Evolutionary conservation across 1,140 invertebrate species (phyloP).

Genomic region (Ladona fulva): DNA sequence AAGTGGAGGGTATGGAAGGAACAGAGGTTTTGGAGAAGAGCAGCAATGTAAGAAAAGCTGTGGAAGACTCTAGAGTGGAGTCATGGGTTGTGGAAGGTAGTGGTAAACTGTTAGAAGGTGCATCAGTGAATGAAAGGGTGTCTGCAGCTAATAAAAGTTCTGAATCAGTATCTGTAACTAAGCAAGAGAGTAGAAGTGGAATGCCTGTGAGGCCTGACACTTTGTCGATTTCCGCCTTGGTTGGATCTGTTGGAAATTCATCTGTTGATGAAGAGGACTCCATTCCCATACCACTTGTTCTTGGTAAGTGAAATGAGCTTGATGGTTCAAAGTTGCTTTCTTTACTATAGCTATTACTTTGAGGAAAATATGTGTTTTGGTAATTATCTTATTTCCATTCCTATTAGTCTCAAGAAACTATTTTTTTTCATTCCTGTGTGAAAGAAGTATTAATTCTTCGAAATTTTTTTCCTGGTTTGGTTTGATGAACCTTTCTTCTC

Average conservation of each 20-base stretch:
- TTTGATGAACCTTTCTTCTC: too few species aligned
- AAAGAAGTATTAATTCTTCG: too few species aligned
- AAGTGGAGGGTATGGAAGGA: not conserved
- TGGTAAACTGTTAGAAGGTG: not conserved
- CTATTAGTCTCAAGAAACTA: too few species aligned
- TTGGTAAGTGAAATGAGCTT: constrained; percentile 8
- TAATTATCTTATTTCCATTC: too few species aligned
- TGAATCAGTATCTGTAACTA: not conserved
- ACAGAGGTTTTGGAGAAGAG: not conserved
- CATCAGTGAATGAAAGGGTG: not conserved
- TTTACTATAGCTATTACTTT: not conserved
- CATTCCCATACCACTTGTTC: not conserved
- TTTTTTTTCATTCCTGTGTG: too few species aligned
- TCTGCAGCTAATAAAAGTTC: too few species aligned
- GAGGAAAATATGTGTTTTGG: constrained; percentile 28
- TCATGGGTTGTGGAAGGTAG: not conserved
- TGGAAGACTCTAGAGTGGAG: not conserved
- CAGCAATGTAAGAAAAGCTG: not conserved
- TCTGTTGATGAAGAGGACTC: constrained; percentile 10
- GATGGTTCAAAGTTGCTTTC: not conserved
- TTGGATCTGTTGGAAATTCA: not conserved
- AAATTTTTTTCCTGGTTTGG: too few species aligned
- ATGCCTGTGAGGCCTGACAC: not conserved
- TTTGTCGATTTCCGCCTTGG: not conserved
- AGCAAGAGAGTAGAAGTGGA: not conserved